phyloP scores from a whole-genome alignment of 2,888 invertebrate species.

The Asteroscopus sphinx region DNA sequence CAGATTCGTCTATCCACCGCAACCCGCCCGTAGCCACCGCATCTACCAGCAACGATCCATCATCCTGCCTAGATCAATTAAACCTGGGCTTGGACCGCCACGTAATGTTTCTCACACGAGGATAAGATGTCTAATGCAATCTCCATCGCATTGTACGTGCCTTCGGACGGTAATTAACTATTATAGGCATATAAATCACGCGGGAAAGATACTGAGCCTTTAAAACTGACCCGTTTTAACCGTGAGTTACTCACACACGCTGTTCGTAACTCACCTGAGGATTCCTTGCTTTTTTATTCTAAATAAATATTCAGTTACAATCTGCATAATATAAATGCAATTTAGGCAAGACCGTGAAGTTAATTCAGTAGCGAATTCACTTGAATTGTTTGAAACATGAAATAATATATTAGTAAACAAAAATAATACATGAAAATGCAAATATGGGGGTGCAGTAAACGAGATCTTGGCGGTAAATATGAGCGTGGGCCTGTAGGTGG shows the following conservation, averaged over 20 bases:
- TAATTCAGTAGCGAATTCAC: slow-evolving; percentile 16
- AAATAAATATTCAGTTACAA: slow-evolving; percentile 1
- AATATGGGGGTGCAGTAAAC: slow-evolving; percentile 74
- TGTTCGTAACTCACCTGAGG: slow-evolving; percentile 10
- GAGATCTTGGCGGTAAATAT: slow-evolving; percentile 80
- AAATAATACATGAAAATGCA: slow-evolving; percentile 75
- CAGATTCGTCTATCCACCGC: slow-evolving; percentile 72
- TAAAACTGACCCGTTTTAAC: slow-evolving; percentile 13
- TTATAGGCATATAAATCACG: slow-evolving; percentile 37
- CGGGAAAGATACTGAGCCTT: slow-evolving; percentile 7
- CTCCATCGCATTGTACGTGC: slow-evolving; percentile 44
- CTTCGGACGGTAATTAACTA: slow-evolving; percentile 37
- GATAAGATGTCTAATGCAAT: slow-evolving; percentile 62
- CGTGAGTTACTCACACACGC: background rate
- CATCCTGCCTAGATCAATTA: slow-evolving; percentile 79
- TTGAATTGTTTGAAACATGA: slow-evolving; percentile 28
- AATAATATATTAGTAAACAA: slow-evolving; percentile 58
- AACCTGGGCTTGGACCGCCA: slow-evolving; percentile 65
- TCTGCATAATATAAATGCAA: slow-evolving; percentile 5
- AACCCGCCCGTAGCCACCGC: slow-evolving; percentile 60
- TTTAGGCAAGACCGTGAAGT: slow-evolving; percentile 14
- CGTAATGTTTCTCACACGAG: slow-evolving; percentile 63
- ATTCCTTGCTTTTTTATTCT: slow-evolving; percentile 9
- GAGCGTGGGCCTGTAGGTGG: slow-evolving; percentile 76
- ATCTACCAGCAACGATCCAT: slow-evolving; percentile 70